phyloP scores from a whole-genome alignment of 2,113 vertebrate species.

The Scalopus aquaticus region DNA sequence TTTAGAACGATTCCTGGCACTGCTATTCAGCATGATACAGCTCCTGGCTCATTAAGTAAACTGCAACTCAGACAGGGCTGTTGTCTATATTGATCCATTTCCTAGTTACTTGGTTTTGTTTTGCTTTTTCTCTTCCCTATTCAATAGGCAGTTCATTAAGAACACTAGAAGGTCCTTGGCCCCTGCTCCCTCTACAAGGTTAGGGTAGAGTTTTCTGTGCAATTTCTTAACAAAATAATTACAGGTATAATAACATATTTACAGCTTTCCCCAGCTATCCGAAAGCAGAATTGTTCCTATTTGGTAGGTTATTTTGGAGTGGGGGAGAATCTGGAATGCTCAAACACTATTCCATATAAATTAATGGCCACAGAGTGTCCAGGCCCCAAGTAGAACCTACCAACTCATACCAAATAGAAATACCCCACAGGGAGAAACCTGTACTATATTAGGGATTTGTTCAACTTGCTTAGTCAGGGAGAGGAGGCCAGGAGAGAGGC shows the following conservation, averaged over 20 bases:
- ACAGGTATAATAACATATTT: background rate
- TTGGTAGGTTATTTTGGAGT: background rate
- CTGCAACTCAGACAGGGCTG: background rate
- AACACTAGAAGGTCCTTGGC: background rate
- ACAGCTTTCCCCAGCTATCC: background rate
- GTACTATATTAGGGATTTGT: background rate
- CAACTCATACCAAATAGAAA: background rate
- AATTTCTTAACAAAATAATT: slow-evolving; percentile 8
- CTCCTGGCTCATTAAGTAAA: slow-evolving; percentile 25
- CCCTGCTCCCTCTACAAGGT: background rate
- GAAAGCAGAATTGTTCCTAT: background rate
- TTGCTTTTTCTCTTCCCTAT: background rate
- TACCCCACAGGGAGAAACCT: background rate
- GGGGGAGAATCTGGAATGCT: too few relatives aligned
- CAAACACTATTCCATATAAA: background rate
- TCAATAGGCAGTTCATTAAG: slow-evolving; percentile 16
- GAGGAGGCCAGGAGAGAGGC: background rate
- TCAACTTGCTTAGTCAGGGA: background rate
- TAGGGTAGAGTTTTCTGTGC: background rate
- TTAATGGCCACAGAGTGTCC: background rate
- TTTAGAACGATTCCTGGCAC: slow-evolving; percentile 66
- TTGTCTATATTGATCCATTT: background rate
- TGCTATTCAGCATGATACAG: background rate
- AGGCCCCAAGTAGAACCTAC: background rate
- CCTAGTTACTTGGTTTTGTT: background rate